These are phyloP conservation scores for Noctua janthina DNA, from an alignment of 2,888 invertebrate species.

Conservation along the genomic window DNA sequence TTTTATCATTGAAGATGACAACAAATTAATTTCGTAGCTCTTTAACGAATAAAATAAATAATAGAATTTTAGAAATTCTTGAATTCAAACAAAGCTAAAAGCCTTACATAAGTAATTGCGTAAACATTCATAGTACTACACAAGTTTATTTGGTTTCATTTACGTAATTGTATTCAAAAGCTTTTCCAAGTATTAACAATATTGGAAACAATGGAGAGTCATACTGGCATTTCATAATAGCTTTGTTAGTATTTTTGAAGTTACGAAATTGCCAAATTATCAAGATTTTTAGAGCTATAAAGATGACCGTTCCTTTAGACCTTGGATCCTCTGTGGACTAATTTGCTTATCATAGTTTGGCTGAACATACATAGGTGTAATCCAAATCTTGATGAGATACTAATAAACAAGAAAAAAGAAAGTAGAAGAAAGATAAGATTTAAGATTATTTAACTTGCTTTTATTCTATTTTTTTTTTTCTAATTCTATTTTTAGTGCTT, in stretches of 20 bases:
- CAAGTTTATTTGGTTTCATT: conserved; percentile 15
- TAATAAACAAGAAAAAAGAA: no score
- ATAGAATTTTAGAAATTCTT: background rate
- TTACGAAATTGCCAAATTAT: background rate
- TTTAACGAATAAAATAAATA: background rate
- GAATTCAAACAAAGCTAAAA: conserved; percentile 7
- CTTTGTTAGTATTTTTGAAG: background rate
- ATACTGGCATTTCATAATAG: background rate
- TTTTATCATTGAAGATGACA: background rate
- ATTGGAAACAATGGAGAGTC: background rate
- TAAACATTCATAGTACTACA: conserved; percentile 9
- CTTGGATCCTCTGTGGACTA: no score
- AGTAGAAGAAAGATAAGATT: no score
- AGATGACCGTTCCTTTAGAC: background rate
- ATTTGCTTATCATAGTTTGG: no score
- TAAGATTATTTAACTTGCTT: no score
- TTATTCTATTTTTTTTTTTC: no score
- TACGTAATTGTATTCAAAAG: conserved; percentile 10
- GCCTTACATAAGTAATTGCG: conserved; percentile 15
- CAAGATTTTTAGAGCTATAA: background rate
- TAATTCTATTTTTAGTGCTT: no score
- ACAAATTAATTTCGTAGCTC: background rate
- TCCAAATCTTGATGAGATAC: no score
- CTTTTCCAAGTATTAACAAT: background rate
- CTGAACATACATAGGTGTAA: no score